These are phyloP conservation scores for Eupeodes luniger DNA, from an alignment of 2,888 invertebrate species.

Conservation along the genomic window DNA sequence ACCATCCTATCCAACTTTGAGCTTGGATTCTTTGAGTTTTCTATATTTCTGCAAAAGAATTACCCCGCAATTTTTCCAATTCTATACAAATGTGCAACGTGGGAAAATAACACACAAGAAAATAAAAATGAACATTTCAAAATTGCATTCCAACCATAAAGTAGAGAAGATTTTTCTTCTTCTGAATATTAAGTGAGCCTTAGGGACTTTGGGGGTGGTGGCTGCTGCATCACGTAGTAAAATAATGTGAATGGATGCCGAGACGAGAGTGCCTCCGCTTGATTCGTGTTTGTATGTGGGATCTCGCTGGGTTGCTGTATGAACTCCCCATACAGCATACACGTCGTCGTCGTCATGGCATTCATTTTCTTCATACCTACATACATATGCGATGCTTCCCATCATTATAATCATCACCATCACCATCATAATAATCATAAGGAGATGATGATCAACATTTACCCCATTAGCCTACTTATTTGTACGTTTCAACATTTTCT, in stretches of 20 bases:
- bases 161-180: slow-evolving; percentile 62
- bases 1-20: neutral
- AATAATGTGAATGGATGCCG: slow-evolving; percentile 64
- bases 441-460: slow-evolving; percentile 65
- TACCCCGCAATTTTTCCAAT: slow-evolving; percentile 43
- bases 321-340: slow-evolving; percentile 40
- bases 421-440: slow-evolving; percentile 14
- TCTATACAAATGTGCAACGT: slow-evolving; percentile 72
- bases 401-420: slow-evolving; percentile 55
- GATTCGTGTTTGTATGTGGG: slow-evolving; percentile 14
- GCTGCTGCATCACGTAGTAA: slow-evolving; percentile 51
- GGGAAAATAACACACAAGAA: slow-evolving; percentile 61
- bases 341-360: slow-evolving; percentile 49
- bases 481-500: slow-evolving; percentile 66
- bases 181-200: slow-evolving; percentile 71
- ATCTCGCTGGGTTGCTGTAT: neutral
- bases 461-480: slow-evolving; percentile 76
- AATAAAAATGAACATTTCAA: slow-evolving; percentile 69
- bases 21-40: slow-evolving; percentile 10
- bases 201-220: slow-evolving; percentile 24
- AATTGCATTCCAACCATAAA: slow-evolving; percentile 74
- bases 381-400: slow-evolving; percentile 14
- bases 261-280: slow-evolving; percentile 12
- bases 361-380: slow-evolving; percentile 41
- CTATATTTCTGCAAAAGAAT: slow-evolving; percentile 31